Base-by-base conservation (phyloP, 2,888 invertebrate species). In the Lasioglossum marginatum region DNA sequence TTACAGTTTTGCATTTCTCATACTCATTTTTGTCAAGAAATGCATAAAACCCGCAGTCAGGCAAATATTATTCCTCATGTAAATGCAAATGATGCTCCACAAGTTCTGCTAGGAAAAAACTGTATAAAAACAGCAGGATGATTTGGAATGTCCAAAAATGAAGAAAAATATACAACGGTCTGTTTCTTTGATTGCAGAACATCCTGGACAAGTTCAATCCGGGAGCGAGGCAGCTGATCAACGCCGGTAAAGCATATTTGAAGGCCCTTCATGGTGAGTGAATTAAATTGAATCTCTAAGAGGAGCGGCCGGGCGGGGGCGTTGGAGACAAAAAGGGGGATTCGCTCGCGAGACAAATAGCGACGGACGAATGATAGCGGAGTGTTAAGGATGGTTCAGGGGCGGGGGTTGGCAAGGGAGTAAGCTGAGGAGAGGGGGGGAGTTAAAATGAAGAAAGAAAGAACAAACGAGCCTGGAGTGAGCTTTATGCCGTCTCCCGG, bases 161-260 rank as follows among this genome's bases (percentile, higher is more conserved):
- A 19, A 8, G 6, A 4, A n/a, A 12, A 68, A 31, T n/a, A 40
- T 40, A 23, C 8, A 68, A 37, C 34, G 23, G 23, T 23, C 37
- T n/a, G 37, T 70, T 70, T 70, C 12, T 40, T 14, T 93, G 88
- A 90, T 97, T 98, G 91, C 97, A 98, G 99, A 99, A 99, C 95
- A 98, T 99, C 95, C 96, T 99, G 96, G 99, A 99, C 95, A 98
- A 98, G 96, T 99, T 99, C 96, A 99, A 98, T 96, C 99, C 98
- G 82, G 98, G 98, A 90, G 98, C 99, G 71, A 97, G 98, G 93
- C 98, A 99, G 96, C 97, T 99, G 96, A 98, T 99, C 95, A 97
- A 98, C 92, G 98, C 98, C 92, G 99, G 99, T 85, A 98, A 99
- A 95, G 98, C 98, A 85, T 99, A 99, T 95, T 96, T 99, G 93